Evolutionary conservation across 2,888 invertebrate species (phyloP), one percentile per base, ranked within the genome.

Genomic region (Fabriciana adippe): DNA sequence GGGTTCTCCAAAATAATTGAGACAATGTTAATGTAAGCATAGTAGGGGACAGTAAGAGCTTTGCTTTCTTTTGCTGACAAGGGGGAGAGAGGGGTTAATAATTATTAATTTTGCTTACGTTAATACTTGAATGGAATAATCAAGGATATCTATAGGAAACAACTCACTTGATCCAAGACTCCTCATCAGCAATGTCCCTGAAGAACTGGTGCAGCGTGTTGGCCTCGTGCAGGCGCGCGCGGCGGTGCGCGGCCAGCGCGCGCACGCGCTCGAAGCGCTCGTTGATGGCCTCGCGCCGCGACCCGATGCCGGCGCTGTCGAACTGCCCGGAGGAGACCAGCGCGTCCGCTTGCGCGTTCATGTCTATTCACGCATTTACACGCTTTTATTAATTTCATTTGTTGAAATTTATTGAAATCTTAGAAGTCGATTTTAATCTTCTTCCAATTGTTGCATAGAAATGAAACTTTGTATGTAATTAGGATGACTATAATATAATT

Each of bases 121-220:
- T n/a, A 18, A 18, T 18, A 18, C 18, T 2, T 18, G 18, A 18
- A 18, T 18, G 18, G 18, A 18, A 15, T 6, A 26, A 4, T 26
- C 26, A 26, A 3, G 31, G 26, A 54, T 54, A 6, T 31, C n/a
- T 6, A 47, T n/a, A 41, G 35, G 35, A 47, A n/a, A 13, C 13
- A 13, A 61, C 86, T 76, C 71, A 96, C 96, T 99, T 99, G 87
- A 99, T 99, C 99, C 99, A 99, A 8, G 98, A 98, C 90, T 99
- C 99, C 92, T 99, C 99, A 84, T 99, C 99, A 73, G 99, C 99
- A 85, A 99, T 99, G 85, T 99, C 99, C 65, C 99, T 94, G 95
- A 99, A 98, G 96, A 99, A 99, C 92, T 99, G 99, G 89, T 99
- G 99, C 83, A 99, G 94, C 6, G 99, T 99, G 85, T 99, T 97